These are phyloP conservation scores for Leptonema lineaticorne DNA, from an alignment of 1,140 invertebrate genomes.

Conservation along the genomic window DNA sequence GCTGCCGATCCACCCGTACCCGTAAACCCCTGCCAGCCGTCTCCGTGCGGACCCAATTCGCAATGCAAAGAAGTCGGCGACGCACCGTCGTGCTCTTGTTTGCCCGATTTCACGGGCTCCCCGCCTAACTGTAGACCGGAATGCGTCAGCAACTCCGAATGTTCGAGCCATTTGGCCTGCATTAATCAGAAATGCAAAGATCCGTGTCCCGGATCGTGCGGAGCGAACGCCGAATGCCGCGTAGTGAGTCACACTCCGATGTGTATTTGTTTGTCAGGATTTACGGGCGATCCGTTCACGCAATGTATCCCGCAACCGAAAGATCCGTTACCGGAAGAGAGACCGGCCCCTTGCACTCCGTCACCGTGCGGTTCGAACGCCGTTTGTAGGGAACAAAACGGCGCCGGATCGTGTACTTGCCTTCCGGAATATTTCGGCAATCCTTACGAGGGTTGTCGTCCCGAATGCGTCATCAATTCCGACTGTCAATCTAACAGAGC, in stretches of 20 bases:
- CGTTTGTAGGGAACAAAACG: slow-evolving; percentile 58
- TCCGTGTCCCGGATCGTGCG: slow-evolving; percentile 77
- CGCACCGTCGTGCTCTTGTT: slow-evolving; percentile 63
- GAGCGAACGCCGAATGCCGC: slow-evolving; percentile 68
- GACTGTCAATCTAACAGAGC: slow-evolving; percentile 66
- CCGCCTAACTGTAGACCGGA: slow-evolving; percentile 69
- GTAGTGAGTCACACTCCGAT: slow-evolving; percentile 74
- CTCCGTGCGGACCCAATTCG: slow-evolving; percentile 76
- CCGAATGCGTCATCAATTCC: slow-evolving; percentile 56
- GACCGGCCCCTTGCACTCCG: slow-evolving; percentile 48
- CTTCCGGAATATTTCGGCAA: slow-evolving; percentile 58
- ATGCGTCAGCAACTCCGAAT: slow-evolving; percentile 67
- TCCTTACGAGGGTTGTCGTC: slow-evolving; percentile 56
- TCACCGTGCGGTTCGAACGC: slow-evolving; percentile 56
- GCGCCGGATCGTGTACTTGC: slow-evolving; percentile 60
- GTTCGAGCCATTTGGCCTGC: slow-evolving; percentile 61
- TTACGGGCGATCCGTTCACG: slow-evolving; percentile 71
- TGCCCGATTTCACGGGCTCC: slow-evolving; percentile 61
- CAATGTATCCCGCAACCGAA: slow-evolving; percentile 55
- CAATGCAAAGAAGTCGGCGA: slow-evolving; percentile 63
- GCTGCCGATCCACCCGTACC: slow-evolving; percentile 58
- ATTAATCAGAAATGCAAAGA: slow-evolving; percentile 66
- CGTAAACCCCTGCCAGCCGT: slow-evolving; percentile 67
- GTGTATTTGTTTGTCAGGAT: slow-evolving; percentile 67
- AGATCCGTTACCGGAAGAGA: slow-evolving; percentile 44